Evolutionary conservation across 2,888 invertebrate genomes (phyloP).

Genomic region (Ceramica pisi): DNA sequence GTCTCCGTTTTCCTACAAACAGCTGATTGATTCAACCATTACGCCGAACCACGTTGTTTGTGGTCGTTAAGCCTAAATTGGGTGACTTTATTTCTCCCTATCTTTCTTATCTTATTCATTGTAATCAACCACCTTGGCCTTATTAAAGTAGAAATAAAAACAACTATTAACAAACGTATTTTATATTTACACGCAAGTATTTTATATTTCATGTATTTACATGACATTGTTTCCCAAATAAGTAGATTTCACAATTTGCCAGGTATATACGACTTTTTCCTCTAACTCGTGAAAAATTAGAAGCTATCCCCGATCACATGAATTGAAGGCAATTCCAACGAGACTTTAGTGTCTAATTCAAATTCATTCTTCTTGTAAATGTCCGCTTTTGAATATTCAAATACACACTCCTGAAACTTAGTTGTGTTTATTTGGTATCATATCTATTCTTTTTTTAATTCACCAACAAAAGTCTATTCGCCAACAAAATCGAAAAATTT

Average conservation of each 20-base stretch:
- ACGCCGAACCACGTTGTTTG: constrained; percentile 34
- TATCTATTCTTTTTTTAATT: too few relatives aligned
- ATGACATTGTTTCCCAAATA: neutral
- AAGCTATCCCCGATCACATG: constrained; percentile 57
- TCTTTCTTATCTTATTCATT: neutral
- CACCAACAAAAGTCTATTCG: constrained; percentile 55
- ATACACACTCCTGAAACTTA: constrained; percentile 53
- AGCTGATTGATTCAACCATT: constrained; percentile 49
- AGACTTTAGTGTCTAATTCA: constrained; percentile 65
- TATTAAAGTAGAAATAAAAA: too few relatives aligned
- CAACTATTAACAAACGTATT: too few relatives aligned
- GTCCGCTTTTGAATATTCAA: constrained; percentile 71
- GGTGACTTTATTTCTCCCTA: constrained; percentile 20
- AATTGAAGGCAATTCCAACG: constrained; percentile 67
- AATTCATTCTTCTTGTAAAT: constrained; percentile 69
- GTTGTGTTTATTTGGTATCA: constrained; percentile 64
- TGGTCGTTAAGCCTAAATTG: constrained; percentile 39
- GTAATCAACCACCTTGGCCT: neutral
- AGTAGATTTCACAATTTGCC: neutral
- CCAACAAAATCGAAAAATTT: neutral
- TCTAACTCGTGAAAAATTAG: constrained; percentile 55
- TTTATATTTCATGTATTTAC: too few relatives aligned
- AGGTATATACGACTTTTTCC: constrained; percentile 40
- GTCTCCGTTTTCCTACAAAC: constrained; percentile 28
- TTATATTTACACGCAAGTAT: too few relatives aligned